Evolutionary conservation across 2,797 vertebrate genomes (phyloP).

Genomic region (Phoxinus dragarum): DNA sequence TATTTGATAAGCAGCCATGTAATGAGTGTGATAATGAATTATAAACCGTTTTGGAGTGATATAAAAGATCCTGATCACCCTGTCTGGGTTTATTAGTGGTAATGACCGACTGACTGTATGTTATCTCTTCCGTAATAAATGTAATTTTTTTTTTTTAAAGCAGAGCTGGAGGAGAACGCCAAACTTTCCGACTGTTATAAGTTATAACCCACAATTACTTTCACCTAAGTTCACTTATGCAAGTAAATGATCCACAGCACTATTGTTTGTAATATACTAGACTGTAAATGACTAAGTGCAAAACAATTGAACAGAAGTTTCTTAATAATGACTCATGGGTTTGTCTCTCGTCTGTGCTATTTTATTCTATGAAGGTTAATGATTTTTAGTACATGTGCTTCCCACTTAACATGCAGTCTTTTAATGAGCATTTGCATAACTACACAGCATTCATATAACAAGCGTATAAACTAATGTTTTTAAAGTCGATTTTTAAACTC

Average conservation of each 20-base stretch:
- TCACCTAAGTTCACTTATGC: neutral
- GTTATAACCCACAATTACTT: neutral
- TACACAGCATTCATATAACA: neutral
- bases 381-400: neutral
- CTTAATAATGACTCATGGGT: neutral
- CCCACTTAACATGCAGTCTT: neutral
- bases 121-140: slow-evolving; percentile 15
- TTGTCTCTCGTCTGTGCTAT: neutral
- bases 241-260: neutral
- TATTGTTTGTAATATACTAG: neutral
- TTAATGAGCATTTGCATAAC: slow-evolving; percentile 13
- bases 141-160: slow-evolving; percentile 3
- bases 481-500: neutral
- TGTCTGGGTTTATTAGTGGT: neutral
- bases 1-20: neutral
- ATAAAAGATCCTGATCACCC: neutral
- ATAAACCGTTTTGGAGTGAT: neutral
- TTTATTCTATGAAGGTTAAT: slow-evolving; percentile 8
- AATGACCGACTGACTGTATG: neutral
- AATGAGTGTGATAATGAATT: neutral
- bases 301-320: slow-evolving; percentile 13
- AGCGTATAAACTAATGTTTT: slow-evolving; percentile 3
- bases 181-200: neutral
- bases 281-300: neutral
- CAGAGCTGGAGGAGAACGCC: neutral